Percentiles rank a stretch among this genome's conserved stretches.
Evolutionary conservation across 2,797 vertebrate species (phyloP).

Genomic region (Euphonia xanthogaster): DNA sequence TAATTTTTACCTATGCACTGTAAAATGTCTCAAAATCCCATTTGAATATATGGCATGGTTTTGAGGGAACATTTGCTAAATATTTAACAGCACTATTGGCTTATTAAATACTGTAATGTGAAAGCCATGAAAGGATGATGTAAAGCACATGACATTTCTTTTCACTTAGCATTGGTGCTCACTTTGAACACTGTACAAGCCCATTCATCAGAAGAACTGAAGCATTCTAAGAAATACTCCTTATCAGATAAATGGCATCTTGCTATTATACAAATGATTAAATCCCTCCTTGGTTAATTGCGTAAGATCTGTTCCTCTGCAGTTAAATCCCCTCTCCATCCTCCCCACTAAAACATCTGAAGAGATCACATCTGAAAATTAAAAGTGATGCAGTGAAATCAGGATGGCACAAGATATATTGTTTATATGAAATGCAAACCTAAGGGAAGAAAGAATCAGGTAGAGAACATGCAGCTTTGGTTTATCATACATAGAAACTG

Average conservation of each 20-base stretch:
- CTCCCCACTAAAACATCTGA: constrained; percentile 21
- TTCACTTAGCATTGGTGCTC: constrained; percentile 49
- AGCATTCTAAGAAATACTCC: constrained; percentile 61
- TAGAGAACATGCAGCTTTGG: not conserved
- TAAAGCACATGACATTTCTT: constrained; percentile 30
- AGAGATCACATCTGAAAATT: constrained; percentile 41
- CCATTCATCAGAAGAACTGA: constrained; percentile 65
- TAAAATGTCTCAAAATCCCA: constrained; percentile 65
- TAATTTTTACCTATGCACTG: constrained; percentile 54
- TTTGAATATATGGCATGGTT: constrained; percentile 56
- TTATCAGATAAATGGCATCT: constrained; percentile 66
- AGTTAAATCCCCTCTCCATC: not conserved
- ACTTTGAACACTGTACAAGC: constrained; percentile 47
- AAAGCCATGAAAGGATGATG: constrained; percentile 41
- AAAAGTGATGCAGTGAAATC: constrained; percentile 10
- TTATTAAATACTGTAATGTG: constrained; percentile 64
- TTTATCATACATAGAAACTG: constrained; percentile 19
- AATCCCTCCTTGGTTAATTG: constrained; percentile 64
- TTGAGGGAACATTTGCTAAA: constrained; percentile 64
- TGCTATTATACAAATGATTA: constrained; percentile 66
- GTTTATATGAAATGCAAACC: constrained; percentile 36
- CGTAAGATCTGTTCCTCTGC: constrained; percentile 46
- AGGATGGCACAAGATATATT: not conserved
- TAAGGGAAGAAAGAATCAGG: not conserved
- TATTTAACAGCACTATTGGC: constrained; percentile 62